Conservation (phyloP, 2,797 vertebrate genomes). For the Enteromius anoplus region DNA sequence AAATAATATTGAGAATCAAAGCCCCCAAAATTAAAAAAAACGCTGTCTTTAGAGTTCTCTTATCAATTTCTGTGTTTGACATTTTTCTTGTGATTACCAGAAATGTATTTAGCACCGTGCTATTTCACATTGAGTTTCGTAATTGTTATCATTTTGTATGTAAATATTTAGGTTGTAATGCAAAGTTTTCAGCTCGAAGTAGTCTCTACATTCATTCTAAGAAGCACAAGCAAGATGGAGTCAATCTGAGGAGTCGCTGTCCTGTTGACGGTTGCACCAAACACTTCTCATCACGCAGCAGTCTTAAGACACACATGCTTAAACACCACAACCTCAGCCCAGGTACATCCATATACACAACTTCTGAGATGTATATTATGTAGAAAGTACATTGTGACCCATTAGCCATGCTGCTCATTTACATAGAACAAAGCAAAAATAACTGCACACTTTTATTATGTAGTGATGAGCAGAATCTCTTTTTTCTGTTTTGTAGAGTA, state of each 20-base stretch:
- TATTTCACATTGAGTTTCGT: not conserved
- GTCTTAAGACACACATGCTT: constrained; percentile 92
- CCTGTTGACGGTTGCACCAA: constrained; percentile 90
- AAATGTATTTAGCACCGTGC: not conserved
- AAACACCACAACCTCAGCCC: constrained; percentile 90
- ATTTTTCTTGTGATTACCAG: not conserved
- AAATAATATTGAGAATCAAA: not conserved
- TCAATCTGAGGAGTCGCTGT: constrained; percentile 86
- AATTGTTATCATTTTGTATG: not conserved
- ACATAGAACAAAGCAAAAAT: not conserved
- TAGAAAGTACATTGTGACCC: not conserved
- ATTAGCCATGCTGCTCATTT: not conserved
- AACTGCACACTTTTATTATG: not conserved
- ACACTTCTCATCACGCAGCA: constrained; percentile 93
- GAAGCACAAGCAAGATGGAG: constrained; percentile 91
- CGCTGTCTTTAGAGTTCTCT: not conserved
- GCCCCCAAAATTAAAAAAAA: not conserved
- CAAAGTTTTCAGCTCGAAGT: constrained; percentile 96
- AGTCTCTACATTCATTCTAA: constrained; percentile 98
- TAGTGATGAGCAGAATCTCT: not conserved
- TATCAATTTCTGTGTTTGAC: not conserved
- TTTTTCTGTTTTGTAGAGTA: not conserved
- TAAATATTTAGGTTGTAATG: constrained; percentile 84
- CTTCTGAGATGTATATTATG: not conserved
- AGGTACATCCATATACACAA: constrained; percentile 73